Conservation (phyloP, 2,888 invertebrate genomes). For the Rhynchonema sp. region DNA sequence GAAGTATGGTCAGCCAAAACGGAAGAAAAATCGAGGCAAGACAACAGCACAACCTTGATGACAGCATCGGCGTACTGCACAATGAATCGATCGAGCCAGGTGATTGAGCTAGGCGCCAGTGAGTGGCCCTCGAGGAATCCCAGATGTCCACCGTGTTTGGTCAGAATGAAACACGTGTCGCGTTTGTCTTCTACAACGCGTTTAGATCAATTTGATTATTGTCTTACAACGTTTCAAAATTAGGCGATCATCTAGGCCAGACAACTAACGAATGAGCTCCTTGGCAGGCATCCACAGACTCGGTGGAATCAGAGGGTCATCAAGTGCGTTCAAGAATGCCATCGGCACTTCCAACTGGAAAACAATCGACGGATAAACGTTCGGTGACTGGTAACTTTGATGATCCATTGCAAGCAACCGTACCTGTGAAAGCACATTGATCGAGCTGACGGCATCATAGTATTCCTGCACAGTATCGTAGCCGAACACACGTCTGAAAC, state of each 20-base stretch:
- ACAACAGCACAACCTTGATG: too few relatives aligned
- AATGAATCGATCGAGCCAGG: constrained; percentile 76
- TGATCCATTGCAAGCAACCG: constrained; percentile 8
- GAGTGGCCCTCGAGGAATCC: constrained; percentile 77
- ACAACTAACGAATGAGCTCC: background rate
- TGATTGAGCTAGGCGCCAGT: constrained; percentile 61
- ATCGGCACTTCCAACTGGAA: constrained; percentile 53
- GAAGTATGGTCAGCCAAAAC: too few relatives aligned
- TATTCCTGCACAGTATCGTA: constrained; percentile 55
- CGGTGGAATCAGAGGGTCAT: constrained; percentile 75
- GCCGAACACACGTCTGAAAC: constrained; percentile 46
- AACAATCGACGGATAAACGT: too few relatives aligned
- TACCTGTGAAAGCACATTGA: constrained; percentile 51
- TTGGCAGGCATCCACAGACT: constrained; percentile 46
- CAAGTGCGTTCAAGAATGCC: constrained; percentile 70
- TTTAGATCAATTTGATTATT: background rate
- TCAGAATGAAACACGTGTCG: constrained; percentile 47
- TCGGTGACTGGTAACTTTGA: background rate
- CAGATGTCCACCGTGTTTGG: constrained; percentile 78
- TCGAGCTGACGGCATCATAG: constrained; percentile 64
- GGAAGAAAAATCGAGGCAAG: too few relatives aligned
- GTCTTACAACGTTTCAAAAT: too few relatives aligned
- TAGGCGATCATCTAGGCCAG: background rate
- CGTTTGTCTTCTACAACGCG: constrained; percentile 11
- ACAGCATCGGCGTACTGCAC: constrained; percentile 48